Evolutionary conservation across 2,888 invertebrate species (phyloP), one percentile per base, ranked within the genome.

Genomic region (Thymelicus acteon): DNA sequence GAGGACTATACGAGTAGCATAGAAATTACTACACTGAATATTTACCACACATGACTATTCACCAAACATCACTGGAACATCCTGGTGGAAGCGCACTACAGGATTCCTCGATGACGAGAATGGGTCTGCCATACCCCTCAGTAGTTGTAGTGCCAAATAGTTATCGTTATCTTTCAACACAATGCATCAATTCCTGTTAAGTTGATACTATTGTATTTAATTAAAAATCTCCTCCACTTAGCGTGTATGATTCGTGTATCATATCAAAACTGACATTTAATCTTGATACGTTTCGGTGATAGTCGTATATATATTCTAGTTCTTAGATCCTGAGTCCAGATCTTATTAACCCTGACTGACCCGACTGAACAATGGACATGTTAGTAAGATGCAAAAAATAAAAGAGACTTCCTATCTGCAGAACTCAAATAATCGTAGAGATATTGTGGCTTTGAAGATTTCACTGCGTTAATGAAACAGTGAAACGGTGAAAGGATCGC

Each of bases 271-370:
- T 19, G 49, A 19, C 49, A 52, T 15, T 15, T 8, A 5, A 52
- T 52, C 49, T 47, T 19, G 19, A 49, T 49, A n/a, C 8, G 15
- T 49, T 49, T n/a, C 48, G 15, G n/a, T 15, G 48, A 15, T 52
- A 19, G 19, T n/a, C n/a, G n/a, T n/a, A n/a, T n/a, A n/a, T n/a
- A n/a, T n/a, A 7, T 49, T 6, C 15, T 60, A 60, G 12, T 15
- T 6, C 12, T 44, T 66, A 58, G 67, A 60, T 60, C 37, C 24
- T 15, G 15, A 39, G 39, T 67, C 48, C 58, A 66, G 67, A 60
- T 60, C 37, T 48, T n/a, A 49, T 49, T 49, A 49, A 49, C 49
- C 0, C 6, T 6, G n/a, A 15, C 10, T 19, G 31, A 12, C 5
- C 44, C 10, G 8, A 44, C 8, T 19, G 19, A 19, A 19, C 2